Percentiles rank a stretch among this genome's conserved stretches.
Conservation (phyloP, 2,113 vertebrate species). For the Ictidomys tridecemlineatus region DNA sequence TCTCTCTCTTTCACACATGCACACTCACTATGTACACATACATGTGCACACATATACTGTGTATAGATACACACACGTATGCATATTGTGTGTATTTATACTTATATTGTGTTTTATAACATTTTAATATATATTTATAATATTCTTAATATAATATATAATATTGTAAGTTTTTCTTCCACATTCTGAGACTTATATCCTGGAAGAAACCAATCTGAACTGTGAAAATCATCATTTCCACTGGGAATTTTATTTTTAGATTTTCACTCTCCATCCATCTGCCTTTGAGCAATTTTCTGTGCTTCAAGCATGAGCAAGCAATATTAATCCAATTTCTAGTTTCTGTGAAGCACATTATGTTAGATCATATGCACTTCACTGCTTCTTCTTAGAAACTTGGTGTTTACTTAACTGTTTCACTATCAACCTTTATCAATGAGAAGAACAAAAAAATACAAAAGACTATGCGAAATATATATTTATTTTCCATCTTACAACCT, state of each 20-base stretch:
- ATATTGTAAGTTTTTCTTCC: constrained; percentile 65
- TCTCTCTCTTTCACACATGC: neutral
- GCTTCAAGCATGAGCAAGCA: constrained; percentile 90
- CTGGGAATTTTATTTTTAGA: constrained; percentile 89
- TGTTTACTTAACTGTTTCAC: constrained; percentile 85
- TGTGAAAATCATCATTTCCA: constrained; percentile 87
- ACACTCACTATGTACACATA: neutral
- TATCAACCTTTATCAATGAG: constrained; percentile 31
- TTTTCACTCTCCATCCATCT: constrained; percentile 85
- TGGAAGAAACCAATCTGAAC: constrained; percentile 85
- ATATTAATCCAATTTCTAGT: constrained; percentile 90
- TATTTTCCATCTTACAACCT: neutral
- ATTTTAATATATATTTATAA: constrained; percentile 21
- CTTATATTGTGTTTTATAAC: neutral
- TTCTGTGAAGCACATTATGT: constrained; percentile 87
- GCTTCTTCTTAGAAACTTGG: constrained; percentile 77
- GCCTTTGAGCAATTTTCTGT: constrained; percentile 89
- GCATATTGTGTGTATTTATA: neutral
- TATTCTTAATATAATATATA: neutral
- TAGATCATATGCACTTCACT: constrained; percentile 83
- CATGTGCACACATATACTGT: neutral
- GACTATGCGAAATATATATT: constrained; percentile 12
- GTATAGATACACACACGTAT: neutral
- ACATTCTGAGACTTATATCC: constrained; percentile 73
- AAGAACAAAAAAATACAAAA: neutral